phyloP scores from a whole-genome alignment of 2,113 vertebrate species.

The Mellivora capensis region DNA sequence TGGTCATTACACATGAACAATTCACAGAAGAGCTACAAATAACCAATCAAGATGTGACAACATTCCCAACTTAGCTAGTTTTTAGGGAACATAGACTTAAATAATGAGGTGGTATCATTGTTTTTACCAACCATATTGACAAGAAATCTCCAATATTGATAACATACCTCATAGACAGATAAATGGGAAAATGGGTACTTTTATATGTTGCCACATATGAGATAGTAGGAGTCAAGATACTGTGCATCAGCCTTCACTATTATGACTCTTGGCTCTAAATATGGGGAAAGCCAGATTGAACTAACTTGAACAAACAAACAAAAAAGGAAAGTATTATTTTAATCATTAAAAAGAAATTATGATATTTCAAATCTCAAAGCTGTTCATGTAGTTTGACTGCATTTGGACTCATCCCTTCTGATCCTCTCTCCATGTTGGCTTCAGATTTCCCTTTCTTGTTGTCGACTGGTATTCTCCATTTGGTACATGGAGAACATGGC shows the following conservation, averaged over 20 bases:
- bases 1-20: background rate
- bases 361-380: background rate
- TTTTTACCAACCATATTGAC: background rate
- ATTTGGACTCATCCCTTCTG: background rate
- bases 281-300: background rate
- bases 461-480: background rate
- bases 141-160: background rate
- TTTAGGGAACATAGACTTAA: background rate
- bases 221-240: background rate
- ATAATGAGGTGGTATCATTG: background rate
- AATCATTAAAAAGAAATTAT: background rate
- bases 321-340: background rate
- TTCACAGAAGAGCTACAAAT: background rate
- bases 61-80: background rate
- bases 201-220: background rate
- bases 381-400: background rate
- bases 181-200: background rate
- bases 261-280: background rate
- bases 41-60: background rate
- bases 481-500: background rate
- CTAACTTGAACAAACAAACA: background rate
- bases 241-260: background rate
- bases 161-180: background rate
- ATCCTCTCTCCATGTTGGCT: background rate
- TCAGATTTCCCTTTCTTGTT: background rate